These are phyloP conservation scores for Saturnia japonica DNA, from an alignment of 2,888 invertebrate species.

Conservation along the genomic window DNA sequence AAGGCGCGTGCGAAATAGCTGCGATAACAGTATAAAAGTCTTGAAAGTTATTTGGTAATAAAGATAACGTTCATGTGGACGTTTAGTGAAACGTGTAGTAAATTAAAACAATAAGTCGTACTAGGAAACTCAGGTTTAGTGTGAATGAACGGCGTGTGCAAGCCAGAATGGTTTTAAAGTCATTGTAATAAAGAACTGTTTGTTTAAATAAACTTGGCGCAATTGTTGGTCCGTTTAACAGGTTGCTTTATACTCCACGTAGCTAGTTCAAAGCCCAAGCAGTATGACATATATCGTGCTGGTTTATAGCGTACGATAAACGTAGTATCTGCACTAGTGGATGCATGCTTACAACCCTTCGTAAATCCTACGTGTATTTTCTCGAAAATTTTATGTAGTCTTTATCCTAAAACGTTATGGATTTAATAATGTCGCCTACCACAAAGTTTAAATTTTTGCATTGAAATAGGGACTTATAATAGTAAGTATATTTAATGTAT, in stretches of 20 bases:
- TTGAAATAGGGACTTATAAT: background rate
- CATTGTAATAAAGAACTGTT: conserved; percentile 46
- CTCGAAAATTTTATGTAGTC: conserved; percentile 35
- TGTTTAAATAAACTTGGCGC: conserved; percentile 35
- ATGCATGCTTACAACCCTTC: conserved; percentile 32
- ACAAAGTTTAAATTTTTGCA: background rate
- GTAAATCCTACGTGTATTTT: conserved; percentile 31
- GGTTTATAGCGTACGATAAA: conserved; percentile 68
- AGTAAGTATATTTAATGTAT: no score
- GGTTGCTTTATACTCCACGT: conserved; percentile 59
- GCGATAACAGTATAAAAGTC: conserved; percentile 41
- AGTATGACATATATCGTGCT: conserved; percentile 64
- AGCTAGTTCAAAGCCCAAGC: conserved; percentile 57
- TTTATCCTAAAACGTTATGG: conserved; percentile 42
- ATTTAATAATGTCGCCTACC: background rate
- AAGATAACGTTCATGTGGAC: conserved; percentile 54
- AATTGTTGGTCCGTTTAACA: conserved; percentile 51
- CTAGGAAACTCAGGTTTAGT: conserved; percentile 40
- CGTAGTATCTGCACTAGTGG: conserved; percentile 55
- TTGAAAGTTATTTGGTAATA: conserved; percentile 52
- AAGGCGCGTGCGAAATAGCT: conserved; percentile 33
- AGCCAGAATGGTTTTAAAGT: conserved; percentile 46
- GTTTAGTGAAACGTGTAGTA: conserved; percentile 54
- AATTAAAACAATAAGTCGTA: conserved; percentile 64
- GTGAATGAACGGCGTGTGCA: conserved; percentile 34